Percentiles rank a stretch among this genome's conserved stretches.
Evolutionary conservation across 2,888 invertebrate species (phyloP).

Genomic region (Crepidodera aurea): DNA sequence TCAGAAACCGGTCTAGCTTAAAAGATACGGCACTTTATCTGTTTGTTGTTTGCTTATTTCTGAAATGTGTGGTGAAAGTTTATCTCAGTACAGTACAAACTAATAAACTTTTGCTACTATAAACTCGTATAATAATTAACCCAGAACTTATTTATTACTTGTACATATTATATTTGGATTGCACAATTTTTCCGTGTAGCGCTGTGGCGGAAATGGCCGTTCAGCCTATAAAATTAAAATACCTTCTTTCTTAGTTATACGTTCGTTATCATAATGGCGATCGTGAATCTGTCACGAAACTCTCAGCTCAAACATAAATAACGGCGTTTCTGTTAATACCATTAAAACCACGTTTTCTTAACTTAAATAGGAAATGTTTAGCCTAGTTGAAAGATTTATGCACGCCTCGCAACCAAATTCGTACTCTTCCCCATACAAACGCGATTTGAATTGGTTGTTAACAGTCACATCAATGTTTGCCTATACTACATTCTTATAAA

Average conservation of each 20-base stretch:
- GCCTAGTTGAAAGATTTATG: constrained; percentile 16
- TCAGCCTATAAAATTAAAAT: background rate
- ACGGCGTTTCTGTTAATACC: constrained; percentile 18
- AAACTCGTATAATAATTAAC: too few relatives aligned
- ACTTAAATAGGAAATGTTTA: constrained; percentile 23
- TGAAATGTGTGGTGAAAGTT: too few relatives aligned
- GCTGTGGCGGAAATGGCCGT: background rate
- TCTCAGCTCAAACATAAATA: constrained; percentile 12
- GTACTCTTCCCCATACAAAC: background rate
- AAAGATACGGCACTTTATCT: too few relatives aligned
- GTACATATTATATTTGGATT: too few relatives aligned
- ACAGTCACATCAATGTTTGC: too few relatives aligned
- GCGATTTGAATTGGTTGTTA: background rate
- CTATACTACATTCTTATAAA: too few relatives aligned
- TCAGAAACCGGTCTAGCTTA: too few relatives aligned
- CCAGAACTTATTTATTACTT: too few relatives aligned
- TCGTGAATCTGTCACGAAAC: constrained; percentile 22
- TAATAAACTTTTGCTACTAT: too few relatives aligned
- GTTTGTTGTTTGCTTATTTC: too few relatives aligned
- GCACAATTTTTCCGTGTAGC: background rate
- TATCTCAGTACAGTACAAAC: too few relatives aligned
- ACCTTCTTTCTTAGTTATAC: background rate
- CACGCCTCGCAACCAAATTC: background rate
- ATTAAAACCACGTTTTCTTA: constrained; percentile 17
- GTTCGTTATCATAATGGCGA: constrained; percentile 17